These are phyloP conservation scores for Leptodirus hochenwartii DNA, from an alignment of 2,888 invertebrate species.

Conservation along the genomic window DNA sequence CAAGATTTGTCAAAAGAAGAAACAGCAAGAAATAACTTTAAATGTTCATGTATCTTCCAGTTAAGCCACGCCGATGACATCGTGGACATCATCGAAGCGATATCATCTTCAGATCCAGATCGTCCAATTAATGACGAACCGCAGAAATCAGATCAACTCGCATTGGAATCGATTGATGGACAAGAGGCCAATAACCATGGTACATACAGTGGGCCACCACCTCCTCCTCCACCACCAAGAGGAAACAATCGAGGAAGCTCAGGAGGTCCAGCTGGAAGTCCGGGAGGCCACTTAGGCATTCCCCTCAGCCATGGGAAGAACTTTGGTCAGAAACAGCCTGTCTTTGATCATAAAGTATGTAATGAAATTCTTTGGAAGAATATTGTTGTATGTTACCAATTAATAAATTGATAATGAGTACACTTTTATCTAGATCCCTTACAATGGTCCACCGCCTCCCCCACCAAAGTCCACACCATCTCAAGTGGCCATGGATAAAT, in stretches of 20 bases:
- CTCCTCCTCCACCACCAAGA: constrained; percentile 15
- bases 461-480: constrained; percentile 27
- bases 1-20: no score
- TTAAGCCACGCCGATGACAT: constrained; percentile 35
- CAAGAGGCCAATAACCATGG: constrained; percentile 21
- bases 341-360: constrained; percentile 27
- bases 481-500: constrained; percentile 26
- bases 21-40: no score
- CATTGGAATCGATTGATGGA: constrained; percentile 46
- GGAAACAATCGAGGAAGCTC: constrained; percentile 22
- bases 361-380: no score
- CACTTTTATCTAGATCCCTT: no score
- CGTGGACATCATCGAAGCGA: constrained; percentile 45
- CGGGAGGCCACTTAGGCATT: constrained; percentile 20
- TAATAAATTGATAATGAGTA: no score
- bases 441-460: constrained; percentile 56
- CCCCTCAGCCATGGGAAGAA: constrained; percentile 26
- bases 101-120: constrained; percentile 30
- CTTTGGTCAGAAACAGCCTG: constrained; percentile 26
- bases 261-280: constrained; percentile 30
- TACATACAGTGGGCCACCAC: constrained; percentile 24
- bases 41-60: no score
- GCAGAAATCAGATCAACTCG: constrained; percentile 45
- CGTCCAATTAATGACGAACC: constrained; percentile 30
- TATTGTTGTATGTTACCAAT: no score